Evolutionary conservation across 2,113 vertebrate genomes (phyloP).

Genomic region (Butorides virescens): DNA sequence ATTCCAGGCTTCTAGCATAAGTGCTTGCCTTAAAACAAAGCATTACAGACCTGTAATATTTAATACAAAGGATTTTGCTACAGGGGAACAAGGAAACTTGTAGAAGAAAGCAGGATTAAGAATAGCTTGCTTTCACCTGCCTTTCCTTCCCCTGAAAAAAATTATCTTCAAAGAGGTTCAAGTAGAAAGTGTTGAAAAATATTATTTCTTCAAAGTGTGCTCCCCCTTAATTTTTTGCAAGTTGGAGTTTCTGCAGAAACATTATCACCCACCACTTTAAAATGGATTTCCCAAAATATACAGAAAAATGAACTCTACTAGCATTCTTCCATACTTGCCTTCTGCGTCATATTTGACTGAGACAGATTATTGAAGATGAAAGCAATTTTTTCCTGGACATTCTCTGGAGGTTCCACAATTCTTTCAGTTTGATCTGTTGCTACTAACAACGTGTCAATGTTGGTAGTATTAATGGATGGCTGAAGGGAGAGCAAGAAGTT

Average conservation of each 20-base stretch:
- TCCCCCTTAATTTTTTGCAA: not conserved
- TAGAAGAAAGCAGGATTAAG: not conserved
- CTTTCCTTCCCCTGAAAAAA: not conserved
- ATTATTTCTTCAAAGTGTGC: not conserved
- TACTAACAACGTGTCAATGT: conserved; percentile 96
- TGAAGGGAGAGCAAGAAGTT: conserved; percentile 55
- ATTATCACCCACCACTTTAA: not conserved
- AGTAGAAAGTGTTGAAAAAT: not conserved
- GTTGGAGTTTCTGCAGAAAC: not conserved
- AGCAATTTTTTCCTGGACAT: conserved; percentile 97
- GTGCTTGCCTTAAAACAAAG: not conserved
- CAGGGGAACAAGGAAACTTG: not conserved
- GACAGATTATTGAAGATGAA: conserved; percentile 99
- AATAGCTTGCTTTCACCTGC: not conserved
- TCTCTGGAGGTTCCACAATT: conserved; percentile 97
- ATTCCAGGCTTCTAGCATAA: not conserved
- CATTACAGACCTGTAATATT: not conserved
- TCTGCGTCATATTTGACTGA: conserved; percentile 99
- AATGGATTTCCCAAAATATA: not conserved
- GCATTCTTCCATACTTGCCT: conserved; percentile 74
- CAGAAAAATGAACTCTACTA: not conserved
- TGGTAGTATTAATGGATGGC: conserved; percentile 99
- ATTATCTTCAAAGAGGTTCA: not conserved
- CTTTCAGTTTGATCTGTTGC: conserved; percentile 97
- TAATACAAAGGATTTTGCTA: not conserved